Conservation (phyloP, 2,113 vertebrate species). For the Athene noctua region DNA sequence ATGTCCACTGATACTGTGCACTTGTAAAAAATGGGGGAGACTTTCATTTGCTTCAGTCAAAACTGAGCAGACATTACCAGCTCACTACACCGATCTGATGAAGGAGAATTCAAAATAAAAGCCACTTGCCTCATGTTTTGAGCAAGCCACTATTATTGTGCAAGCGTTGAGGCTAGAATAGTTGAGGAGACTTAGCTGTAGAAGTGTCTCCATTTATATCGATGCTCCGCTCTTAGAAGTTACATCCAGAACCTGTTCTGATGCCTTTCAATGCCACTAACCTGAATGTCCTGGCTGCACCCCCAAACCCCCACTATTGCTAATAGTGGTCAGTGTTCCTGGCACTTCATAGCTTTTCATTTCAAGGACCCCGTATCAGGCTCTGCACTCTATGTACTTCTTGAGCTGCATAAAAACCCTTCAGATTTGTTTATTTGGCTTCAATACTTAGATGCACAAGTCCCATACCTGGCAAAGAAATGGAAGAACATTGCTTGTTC, state of each 20-base stretch:
- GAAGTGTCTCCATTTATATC: neutral
- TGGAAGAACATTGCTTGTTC: neutral
- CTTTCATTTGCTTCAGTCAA: too few relatives aligned
- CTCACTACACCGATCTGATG: too few relatives aligned
- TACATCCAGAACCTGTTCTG: fast-evolving
- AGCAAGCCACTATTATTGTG: neutral
- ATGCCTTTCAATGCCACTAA: neutral
- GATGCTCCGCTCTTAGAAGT: neutral
- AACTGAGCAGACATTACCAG: neutral
- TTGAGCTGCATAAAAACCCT: neutral
- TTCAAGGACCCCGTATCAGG: neutral
- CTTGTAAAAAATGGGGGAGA: neutral
- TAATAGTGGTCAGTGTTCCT: fast-evolving
- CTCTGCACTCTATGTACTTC: neutral
- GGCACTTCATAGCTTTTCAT: fast-evolving
- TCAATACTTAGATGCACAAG: neutral
- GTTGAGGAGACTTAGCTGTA: neutral
- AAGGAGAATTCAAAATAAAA: neutral
- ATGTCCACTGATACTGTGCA: neutral
- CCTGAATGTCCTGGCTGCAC: neutral
- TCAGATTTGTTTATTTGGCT: neutral
- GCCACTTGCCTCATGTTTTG: neutral
- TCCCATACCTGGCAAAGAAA: neutral
- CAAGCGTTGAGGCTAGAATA: neutral
- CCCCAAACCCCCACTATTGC: neutral